A percentile compares a stretch with the other conserved stretches of the same genome.
Conservation (phyloP, 1,140 invertebrate genomes). For the Achroia grisella region DNA sequence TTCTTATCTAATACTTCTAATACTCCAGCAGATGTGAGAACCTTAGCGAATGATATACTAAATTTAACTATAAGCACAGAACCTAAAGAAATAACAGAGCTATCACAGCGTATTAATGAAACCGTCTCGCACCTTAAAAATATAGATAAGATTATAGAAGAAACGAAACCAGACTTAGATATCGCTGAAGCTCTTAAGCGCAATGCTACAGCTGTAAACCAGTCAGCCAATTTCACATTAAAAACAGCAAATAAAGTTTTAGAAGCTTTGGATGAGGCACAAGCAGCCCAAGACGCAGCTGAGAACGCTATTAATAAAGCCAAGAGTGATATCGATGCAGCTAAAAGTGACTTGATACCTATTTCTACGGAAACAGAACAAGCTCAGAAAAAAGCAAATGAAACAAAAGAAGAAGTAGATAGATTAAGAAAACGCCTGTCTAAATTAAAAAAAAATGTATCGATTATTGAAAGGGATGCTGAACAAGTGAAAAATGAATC, state of each 20-base stretch:
- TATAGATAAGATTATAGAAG: slow-evolving; percentile 91
- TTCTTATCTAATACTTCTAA: slow-evolving; percentile 85
- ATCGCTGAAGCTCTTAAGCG: slow-evolving; percentile 84
- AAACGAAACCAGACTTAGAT: slow-evolving; percentile 85
- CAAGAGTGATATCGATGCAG: slow-evolving; percentile 83
- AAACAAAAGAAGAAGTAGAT: slow-evolving; percentile 81
- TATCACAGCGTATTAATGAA: slow-evolving; percentile 89
- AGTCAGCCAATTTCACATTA: slow-evolving; percentile 75
- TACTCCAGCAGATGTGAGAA: slow-evolving; percentile 86
- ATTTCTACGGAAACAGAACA: slow-evolving; percentile 80
- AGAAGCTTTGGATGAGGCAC: slow-evolving; percentile 78
- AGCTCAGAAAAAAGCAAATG: slow-evolving; percentile 82
- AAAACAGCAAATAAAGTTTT: slow-evolving; percentile 75
- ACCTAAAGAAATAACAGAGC: slow-evolving; percentile 88
- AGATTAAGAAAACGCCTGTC: slow-evolving; percentile 79
- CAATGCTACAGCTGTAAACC: slow-evolving; percentile 85
- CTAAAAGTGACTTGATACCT: slow-evolving; percentile 81
- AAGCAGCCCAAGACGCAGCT: slow-evolving; percentile 85
- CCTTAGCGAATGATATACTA: slow-evolving; percentile 85
- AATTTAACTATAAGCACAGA: slow-evolving; percentile 75
- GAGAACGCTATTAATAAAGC: slow-evolving; percentile 86
- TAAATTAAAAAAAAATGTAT: slow-evolving; percentile 82
- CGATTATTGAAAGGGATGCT: slow-evolving; percentile 81
- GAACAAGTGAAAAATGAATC: slow-evolving; percentile 75
- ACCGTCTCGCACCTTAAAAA: slow-evolving; percentile 91